These are phyloP conservation scores for Acanthoscelides obtectus DNA, from an alignment of 2,888 invertebrate genomes.

Conservation along the genomic window DNA sequence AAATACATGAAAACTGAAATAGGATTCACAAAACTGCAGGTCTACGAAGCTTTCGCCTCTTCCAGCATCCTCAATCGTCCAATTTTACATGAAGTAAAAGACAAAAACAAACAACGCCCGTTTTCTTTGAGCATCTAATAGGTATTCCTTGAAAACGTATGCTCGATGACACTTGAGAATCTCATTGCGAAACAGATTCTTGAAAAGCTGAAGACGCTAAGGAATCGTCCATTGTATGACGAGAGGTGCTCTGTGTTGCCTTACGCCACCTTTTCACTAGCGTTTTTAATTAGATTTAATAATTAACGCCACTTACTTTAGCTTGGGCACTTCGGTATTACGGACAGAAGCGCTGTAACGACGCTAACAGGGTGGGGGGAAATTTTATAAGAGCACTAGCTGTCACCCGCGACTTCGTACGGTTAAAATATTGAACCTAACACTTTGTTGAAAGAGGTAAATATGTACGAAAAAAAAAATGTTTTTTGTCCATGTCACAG, in stretches of 20 bases:
- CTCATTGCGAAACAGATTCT: neutral
- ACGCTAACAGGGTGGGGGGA: neutral
- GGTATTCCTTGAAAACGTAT: neutral
- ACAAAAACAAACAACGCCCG: neutral
- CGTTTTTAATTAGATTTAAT: neutral
- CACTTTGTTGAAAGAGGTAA: too few species aligned
- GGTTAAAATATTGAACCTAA: too few species aligned
- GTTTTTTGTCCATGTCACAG: too few species aligned
- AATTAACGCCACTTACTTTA: neutral
- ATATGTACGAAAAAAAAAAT: too few species aligned
- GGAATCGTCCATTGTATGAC: neutral
- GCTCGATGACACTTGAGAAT: neutral
- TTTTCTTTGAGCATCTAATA: neutral
- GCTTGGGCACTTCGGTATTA: neutral
- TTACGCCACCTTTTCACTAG: neutral
- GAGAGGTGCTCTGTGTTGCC: neutral
- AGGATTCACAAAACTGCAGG: neutral
- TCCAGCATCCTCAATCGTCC: neutral
- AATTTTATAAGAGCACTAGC: too few species aligned
- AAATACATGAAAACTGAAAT: neutral
- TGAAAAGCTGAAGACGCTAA: neutral
- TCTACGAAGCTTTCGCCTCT: neutral
- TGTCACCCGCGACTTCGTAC: too few species aligned
- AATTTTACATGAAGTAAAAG: neutral
- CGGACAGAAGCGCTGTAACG: neutral